Conservation (phyloP, 2,888 invertebrate species). For the Plebejus melissa region DNA sequence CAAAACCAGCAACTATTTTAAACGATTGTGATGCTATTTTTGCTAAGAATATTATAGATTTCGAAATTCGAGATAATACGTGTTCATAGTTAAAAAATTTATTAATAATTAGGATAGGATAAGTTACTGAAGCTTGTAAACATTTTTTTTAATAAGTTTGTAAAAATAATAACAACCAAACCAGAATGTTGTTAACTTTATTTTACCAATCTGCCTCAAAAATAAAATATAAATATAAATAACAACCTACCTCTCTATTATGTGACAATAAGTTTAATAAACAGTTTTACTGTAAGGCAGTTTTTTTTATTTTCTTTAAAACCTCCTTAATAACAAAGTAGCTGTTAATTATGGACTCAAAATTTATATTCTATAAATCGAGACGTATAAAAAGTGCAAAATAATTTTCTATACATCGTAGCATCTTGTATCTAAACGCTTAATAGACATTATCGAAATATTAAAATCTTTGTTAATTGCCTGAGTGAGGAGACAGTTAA, state of each 20-base stretch:
- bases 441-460: not conserved
- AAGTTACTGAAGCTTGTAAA: not conserved
- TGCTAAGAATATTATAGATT: not conserved
- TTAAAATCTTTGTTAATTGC: not conserved
- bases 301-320: not conserved
- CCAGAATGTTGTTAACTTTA: not conserved
- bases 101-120: not conserved
- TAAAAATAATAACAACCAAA: not conserved
- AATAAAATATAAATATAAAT: too few species aligned
- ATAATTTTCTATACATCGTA: not conserved
- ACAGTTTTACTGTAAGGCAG: not conserved
- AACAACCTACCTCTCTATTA: not conserved
- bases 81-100: not conserved
- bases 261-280: not conserved
- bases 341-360: too few species aligned
- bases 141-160: not conserved
- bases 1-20: too few species aligned
- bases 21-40: too few species aligned
- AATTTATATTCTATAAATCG: too few species aligned
- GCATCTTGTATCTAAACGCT: not conserved
- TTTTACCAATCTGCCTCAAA: not conserved
- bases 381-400: too few species aligned
- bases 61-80: not conserved
- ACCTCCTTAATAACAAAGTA: not conserved
- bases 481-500: not conserved